phyloP scores from a whole-genome alignment of 2,797 vertebrate species.

The Xenopus petersii region DNA sequence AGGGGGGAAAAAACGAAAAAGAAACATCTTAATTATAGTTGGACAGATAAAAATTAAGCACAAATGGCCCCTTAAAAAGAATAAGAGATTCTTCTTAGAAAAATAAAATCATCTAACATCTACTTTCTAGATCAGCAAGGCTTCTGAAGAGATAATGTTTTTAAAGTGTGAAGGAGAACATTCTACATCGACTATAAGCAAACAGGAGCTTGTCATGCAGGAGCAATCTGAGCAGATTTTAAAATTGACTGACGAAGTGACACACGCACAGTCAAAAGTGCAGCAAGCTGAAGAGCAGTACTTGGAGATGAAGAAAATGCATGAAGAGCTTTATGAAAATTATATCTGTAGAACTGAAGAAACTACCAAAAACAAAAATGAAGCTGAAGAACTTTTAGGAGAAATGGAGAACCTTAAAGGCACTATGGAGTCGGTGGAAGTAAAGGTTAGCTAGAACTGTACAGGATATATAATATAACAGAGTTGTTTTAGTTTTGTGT shows the following conservation, averaged over 20 bases:
- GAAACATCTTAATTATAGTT: no score
- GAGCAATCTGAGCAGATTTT: conserved; percentile 57
- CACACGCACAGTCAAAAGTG: conserved; percentile 50
- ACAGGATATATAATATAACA: neutral
- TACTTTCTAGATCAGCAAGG: conserved; percentile 55
- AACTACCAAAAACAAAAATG: conserved; percentile 53
- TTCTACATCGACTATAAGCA: conserved; percentile 55
- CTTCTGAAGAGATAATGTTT: conserved; percentile 51
- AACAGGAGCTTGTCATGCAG: conserved; percentile 58
- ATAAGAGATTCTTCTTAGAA: no score
- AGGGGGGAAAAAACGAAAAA: no score
- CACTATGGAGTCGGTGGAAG: conserved; percentile 53
- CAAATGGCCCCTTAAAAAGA: no score
- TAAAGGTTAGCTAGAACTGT: conserved; percentile 60
- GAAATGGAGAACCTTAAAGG: conserved; percentile 57
- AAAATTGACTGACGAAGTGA: conserved; percentile 52
- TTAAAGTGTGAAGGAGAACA: conserved; percentile 59
- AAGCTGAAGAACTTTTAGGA: conserved; percentile 52
- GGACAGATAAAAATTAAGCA: no score
- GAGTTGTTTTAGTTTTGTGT: no score
- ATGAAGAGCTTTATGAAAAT: conserved; percentile 53
- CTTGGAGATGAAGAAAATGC: conserved; percentile 49
- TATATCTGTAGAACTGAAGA: conserved; percentile 48
- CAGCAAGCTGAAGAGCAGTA: conserved; percentile 47
- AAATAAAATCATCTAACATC: no score